Evolutionary conservation across 2,113 vertebrate species (phyloP).

Genomic region (Globicephala melas): DNA sequence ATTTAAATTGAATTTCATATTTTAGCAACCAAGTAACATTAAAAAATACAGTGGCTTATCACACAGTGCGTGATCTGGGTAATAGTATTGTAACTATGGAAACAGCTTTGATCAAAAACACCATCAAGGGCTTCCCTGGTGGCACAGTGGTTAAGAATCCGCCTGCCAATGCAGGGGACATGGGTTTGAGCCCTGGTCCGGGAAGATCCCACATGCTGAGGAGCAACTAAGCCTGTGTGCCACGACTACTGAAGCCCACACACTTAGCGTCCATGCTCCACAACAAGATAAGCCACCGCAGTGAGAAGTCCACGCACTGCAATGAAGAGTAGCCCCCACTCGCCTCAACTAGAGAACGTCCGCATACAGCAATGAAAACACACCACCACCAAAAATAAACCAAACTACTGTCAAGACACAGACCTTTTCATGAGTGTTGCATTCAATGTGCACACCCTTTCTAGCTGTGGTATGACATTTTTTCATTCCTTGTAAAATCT

Average conservation of each 20-base stretch:
- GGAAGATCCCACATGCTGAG: no score
- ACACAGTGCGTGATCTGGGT: neutral
- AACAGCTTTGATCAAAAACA: conserved; percentile 42
- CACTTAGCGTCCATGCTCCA: fast-evolving
- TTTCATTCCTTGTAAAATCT: conserved; percentile 35
- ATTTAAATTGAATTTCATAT: conserved; percentile 17
- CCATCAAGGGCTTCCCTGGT: neutral
- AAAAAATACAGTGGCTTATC: neutral
- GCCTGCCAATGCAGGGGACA: no score
- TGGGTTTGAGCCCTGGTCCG: no score
- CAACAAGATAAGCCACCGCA: no score
- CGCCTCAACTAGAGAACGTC: no score
- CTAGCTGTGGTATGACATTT: neutral
- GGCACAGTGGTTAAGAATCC: no score
- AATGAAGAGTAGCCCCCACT: no score
- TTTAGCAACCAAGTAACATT: conserved; percentile 11
- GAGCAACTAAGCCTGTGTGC: no score
- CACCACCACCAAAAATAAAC: no score
- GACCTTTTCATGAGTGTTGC: neutral
- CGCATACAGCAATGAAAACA: no score
- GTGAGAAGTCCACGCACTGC: no score
- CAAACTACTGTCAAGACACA: neutral
- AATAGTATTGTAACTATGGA: conserved; percentile 18
- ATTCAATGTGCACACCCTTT: conserved; percentile 9
- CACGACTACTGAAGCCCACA: no score